These are phyloP conservation scores for Diacarnus erythraeanus DNA, from an alignment of 37 sponge, comb jelly and placozoan species.

Conservation along the genomic window DNA sequence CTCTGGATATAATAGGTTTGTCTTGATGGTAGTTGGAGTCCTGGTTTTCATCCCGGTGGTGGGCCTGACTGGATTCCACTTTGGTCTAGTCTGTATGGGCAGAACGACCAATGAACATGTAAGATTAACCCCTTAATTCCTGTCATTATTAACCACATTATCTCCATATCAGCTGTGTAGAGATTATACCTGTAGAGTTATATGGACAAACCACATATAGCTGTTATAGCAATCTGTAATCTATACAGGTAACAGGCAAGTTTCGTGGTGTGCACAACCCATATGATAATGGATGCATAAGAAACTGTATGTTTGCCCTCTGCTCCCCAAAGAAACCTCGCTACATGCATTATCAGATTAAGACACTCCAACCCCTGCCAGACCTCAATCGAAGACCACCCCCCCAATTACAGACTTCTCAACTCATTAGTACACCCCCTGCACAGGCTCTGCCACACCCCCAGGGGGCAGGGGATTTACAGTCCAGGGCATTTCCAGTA, in stretches of 20 bases:
- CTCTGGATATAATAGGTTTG: conserved; percentile 20
- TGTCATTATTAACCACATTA: too few relatives aligned
- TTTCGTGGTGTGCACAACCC: conserved; percentile 79
- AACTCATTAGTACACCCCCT: too few relatives aligned
- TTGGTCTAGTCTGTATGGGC: conserved; percentile 78
- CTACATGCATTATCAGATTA: conserved; percentile 78
- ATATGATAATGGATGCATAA: conserved; percentile 67
- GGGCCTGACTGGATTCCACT: conserved; percentile 89
- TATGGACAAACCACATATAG: too few relatives aligned
- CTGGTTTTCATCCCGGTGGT: conserved; percentile 85
- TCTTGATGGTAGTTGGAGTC: conserved; percentile 69
- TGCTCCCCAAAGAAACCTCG: conserved; percentile 77
- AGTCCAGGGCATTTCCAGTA: too few relatives aligned
- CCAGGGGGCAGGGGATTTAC: not conserved
- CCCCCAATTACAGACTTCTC: not conserved
- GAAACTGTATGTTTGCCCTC: conserved; percentile 68
- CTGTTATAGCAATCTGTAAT: too few relatives aligned
- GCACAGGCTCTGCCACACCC: not conserved
- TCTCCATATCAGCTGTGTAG: too few relatives aligned
- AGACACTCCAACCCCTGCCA: conserved; percentile 8
- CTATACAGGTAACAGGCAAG: conserved; percentile 90
- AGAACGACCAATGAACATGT: conserved; percentile 98
- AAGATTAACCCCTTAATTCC: not conserved
- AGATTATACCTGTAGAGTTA: too few relatives aligned
- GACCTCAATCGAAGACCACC: not conserved